Base-by-base conservation (phyloP, 1,140 invertebrate species). In the Bilobella aurantiaca region DNA sequence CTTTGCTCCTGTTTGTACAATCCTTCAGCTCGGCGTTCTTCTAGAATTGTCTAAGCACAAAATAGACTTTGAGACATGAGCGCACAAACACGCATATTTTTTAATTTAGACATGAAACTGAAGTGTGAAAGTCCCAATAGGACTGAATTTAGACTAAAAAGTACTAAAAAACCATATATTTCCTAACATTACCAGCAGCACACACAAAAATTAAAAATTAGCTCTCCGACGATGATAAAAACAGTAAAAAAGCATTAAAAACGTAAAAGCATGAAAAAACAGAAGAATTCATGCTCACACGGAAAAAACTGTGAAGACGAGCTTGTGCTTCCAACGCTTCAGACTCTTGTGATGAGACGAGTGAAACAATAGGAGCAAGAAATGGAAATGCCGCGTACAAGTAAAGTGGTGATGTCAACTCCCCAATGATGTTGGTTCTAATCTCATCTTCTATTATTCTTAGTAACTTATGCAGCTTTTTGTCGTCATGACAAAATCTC, bases 1-100 rank as follows among this genome's bases (percentile, higher is more conserved):
- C 77, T 66, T 16, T 30, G 28, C 1, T 59, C 74, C n/a, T 76
- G 71, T 58, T 68, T 71, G 30, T 68, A 71, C 12, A 56, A 21
- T 32, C 66, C 69, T 31, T 61, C 28, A 2, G 46, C 27, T 63
- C 62, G 37, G 25, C 69, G 16, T 49, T 71, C 66, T 8, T 28
- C 30, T 3, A 71, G 31, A 34, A 71, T 68, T 18, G 66, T 63
- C 67, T 66, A 5, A n/a, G 27, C 27, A 3, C n/a, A 29, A 34
- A 23, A 53, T 16, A 53, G 23, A 14, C 23, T 23, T 16, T 8
- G 5, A 42, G 34, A 18, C 18, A 42, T 18, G 8, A 42, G 8
- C 34, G 18, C 18, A 42, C 46, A 16, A 62, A 16, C 12, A 12
- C 21, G 32, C 23, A 27, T 57, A 53, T 47, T 21, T 23, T 12